A percentile compares a stretch with the other conserved stretches of the same genome.
Conservation (phyloP, 1,140 invertebrate genomes). For the Ephestia elutella region DNA sequence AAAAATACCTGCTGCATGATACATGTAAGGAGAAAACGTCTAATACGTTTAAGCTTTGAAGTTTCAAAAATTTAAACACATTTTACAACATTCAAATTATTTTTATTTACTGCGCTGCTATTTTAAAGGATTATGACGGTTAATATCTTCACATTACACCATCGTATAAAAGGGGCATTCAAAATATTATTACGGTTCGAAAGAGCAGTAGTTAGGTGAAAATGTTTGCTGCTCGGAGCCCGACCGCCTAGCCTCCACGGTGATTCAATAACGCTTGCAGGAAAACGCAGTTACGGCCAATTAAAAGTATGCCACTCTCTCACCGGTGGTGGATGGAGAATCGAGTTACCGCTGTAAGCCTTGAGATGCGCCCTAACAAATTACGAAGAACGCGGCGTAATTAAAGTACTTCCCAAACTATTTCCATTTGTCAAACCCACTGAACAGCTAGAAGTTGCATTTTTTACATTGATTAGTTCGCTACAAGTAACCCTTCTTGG, state of each 20-base stretch:
- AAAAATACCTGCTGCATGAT: slow-evolving; percentile 15
- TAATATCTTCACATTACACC: neutral
- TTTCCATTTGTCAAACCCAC: slow-evolving; percentile 28
- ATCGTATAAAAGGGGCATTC: neutral
- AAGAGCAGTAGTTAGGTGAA: slow-evolving; percentile 13
- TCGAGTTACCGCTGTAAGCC: slow-evolving; percentile 57
- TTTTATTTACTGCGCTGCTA: neutral
- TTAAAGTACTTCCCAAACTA: slow-evolving; percentile 40
- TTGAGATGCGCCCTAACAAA: slow-evolving; percentile 47
- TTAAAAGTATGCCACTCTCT: slow-evolving; percentile 71
- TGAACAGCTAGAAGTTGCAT: slow-evolving; percentile 6
- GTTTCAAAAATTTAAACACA: neutral
- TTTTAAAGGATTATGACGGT: too few relatives aligned
- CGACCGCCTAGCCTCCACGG: slow-evolving; percentile 39
- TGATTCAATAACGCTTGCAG: slow-evolving; percentile 71
- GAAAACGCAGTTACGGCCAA: slow-evolving; percentile 68
- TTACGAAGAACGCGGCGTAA: slow-evolving; percentile 37
- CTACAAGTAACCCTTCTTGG: too few relatives aligned
- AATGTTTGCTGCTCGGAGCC: slow-evolving; percentile 30
- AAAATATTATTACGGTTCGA: neutral
- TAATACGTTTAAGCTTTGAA: slow-evolving; percentile 14
- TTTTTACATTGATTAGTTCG: too few relatives aligned
- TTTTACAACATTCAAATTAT: neutral
- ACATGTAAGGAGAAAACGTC: neutral
- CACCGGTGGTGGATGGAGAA: slow-evolving; percentile 50